A percentile compares a stretch with the other conserved stretches of the same genome.
phyloP scores from a whole-genome alignment of 2,888 invertebrate species.

The Leucoma salicis region DNA sequence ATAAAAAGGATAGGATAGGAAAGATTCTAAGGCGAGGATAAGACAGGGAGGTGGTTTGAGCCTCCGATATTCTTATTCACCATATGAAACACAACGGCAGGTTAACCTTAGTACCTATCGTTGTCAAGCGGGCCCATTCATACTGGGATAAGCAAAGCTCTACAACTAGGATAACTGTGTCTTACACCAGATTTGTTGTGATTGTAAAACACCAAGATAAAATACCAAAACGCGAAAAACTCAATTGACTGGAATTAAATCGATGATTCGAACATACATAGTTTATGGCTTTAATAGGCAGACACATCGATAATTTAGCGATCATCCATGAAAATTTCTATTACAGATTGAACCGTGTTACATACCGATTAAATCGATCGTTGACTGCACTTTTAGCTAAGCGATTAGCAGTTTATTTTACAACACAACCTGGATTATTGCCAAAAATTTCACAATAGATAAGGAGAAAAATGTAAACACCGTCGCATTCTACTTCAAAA shows the following conservation, averaged over 20 bases:
- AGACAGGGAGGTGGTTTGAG: no score
- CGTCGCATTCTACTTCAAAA: slow-evolving; percentile 74
- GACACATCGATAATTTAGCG: slow-evolving; percentile 10
- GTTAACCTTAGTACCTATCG: no score
- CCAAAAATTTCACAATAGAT: slow-evolving; percentile 71
- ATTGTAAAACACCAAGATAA: background rate
- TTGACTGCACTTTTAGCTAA: slow-evolving; percentile 40
- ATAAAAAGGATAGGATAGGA: no score
- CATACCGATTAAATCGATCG: slow-evolving; percentile 19
- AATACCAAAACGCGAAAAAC: slow-evolving; percentile 7
- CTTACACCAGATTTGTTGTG: no score
- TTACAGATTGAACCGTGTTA: slow-evolving; percentile 20
- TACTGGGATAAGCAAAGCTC: no score
- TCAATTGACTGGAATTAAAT: slow-evolving; percentile 9
- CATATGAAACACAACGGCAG: no score
- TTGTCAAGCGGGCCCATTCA: no score
- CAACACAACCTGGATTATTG: slow-evolving; percentile 64
- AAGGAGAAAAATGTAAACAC: slow-evolving; percentile 76
- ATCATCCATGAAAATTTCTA: slow-evolving; percentile 15
- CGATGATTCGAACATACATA: slow-evolving; percentile 13
- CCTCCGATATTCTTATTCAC: no score
- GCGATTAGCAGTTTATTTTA: slow-evolving; percentile 56
- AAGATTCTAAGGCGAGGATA: no score
- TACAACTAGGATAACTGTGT: no score
- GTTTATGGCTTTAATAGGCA: slow-evolving; percentile 9